phyloP scores from a whole-genome alignment of 2,888 invertebrate species.

The Mesorhabditis sp. region DNA sequence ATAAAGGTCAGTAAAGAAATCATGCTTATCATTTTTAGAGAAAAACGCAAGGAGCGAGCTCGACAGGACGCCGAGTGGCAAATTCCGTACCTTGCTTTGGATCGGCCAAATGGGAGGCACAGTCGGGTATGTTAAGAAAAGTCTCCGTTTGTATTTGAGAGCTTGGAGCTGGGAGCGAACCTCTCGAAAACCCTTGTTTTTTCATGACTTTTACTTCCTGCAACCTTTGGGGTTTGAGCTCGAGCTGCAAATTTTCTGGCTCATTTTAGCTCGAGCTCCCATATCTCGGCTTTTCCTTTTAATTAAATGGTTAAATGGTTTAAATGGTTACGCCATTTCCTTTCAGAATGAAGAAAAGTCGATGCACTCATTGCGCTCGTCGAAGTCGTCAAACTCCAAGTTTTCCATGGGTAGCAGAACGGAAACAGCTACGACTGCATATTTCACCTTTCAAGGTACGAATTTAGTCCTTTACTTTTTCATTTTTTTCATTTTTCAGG shows the following conservation, averaged over 20 bases:
- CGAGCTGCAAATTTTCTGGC: too few relatives aligned
- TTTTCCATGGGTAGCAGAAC: constrained; percentile 8
- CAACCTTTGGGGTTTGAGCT: too few relatives aligned
- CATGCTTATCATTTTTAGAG: constrained; percentile 14
- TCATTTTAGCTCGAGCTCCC: too few relatives aligned
- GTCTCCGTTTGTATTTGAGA: too few relatives aligned
- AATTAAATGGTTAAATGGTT: too few relatives aligned
- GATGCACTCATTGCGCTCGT: neutral
- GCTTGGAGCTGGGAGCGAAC: too few relatives aligned
- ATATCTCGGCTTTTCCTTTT: too few relatives aligned
- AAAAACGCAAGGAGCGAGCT: constrained; percentile 31
- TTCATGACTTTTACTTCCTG: too few relatives aligned
- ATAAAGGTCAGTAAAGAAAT: neutral
- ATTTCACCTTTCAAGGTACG: constrained; percentile 1
- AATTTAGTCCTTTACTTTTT: neutral
- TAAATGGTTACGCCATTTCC: too few relatives aligned
- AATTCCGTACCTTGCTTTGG: constrained; percentile 23
- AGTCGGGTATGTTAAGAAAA: neutral
- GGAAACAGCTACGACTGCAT: neutral
- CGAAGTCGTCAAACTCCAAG: constrained; percentile 14
- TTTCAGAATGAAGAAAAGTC: neutral
- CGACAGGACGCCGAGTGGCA: constrained; percentile 33
- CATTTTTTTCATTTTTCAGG: neutral
- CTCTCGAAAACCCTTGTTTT: too few relatives aligned
- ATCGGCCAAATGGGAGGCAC: neutral